Conservation (phyloP, 2,888 invertebrate species). For the Halictus ligatus region DNA sequence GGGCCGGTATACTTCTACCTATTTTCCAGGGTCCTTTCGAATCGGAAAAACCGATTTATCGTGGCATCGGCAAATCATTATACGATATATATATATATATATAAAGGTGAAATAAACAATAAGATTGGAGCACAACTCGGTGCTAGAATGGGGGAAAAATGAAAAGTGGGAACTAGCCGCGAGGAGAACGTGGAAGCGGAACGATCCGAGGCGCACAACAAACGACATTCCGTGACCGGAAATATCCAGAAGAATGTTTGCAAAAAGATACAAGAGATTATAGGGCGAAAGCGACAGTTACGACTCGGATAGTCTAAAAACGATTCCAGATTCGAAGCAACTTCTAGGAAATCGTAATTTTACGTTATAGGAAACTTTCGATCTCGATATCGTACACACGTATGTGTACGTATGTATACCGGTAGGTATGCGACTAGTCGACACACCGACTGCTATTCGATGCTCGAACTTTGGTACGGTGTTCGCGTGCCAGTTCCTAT, state of each 20-base stretch:
- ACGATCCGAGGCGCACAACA: slow-evolving; percentile 18
- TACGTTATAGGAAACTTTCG: not conserved
- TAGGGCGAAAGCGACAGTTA: slow-evolving; percentile 8
- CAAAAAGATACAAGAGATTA: slow-evolving; percentile 16
- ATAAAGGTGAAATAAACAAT: not conserved
- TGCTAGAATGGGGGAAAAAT: not conserved
- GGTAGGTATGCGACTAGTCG: not conserved
- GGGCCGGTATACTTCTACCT: slow-evolving; percentile 18
- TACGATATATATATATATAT: too few species aligned
- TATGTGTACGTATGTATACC: not conserved
- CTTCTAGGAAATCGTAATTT: not conserved
- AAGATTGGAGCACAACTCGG: not conserved
- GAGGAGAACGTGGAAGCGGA: slow-evolving; percentile 39
- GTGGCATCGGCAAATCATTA: not conserved
- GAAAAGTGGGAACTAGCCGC: slow-evolving; percentile 22
- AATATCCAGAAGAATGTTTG: slow-evolving; percentile 14
- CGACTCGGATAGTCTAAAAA: not conserved
- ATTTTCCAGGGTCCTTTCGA: slow-evolving; percentile 52
- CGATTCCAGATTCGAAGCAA: not conserved
- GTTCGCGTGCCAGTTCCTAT: not conserved
- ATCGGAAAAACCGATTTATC: slow-evolving; percentile 23
- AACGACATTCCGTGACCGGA: slow-evolving; percentile 43
- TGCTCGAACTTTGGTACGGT: not conserved
- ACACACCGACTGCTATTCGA: not conserved
- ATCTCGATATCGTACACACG: not conserved